Percentiles rank a stretch among this genome's conserved stretches.
These are phyloP conservation scores for Seladonia tumulorum DNA, from an alignment of 2,888 invertebrate genomes.

Conservation along the genomic window DNA sequence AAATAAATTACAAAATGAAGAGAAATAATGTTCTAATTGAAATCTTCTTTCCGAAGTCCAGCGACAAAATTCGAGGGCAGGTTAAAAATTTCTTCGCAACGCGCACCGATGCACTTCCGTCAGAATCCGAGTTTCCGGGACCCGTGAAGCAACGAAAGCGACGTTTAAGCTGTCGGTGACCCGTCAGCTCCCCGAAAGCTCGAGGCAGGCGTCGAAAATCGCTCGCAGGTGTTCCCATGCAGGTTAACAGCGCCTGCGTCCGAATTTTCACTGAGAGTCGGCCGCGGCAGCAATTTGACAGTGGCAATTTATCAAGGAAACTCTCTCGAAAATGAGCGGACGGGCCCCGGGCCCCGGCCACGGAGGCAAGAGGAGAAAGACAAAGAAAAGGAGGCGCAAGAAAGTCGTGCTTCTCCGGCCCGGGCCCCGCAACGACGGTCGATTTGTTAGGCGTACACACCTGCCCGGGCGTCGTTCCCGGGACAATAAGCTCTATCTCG, in stretches of 20 bases:
- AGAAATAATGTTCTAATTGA: too few species aligned
- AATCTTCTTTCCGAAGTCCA: too few species aligned
- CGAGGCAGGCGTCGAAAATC: not conserved
- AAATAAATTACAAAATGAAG: too few species aligned
- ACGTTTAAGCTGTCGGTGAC: not conserved
- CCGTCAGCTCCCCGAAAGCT: not conserved
- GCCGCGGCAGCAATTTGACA: not conserved
- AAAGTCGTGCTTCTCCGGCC: conserved; percentile 43
- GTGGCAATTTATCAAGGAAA: conserved; percentile 25
- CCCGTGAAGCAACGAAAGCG: not conserved
- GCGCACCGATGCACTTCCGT: not conserved
- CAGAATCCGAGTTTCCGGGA: not conserved
- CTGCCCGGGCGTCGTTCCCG: conserved; percentile 76
- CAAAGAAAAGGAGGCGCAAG: conserved; percentile 37
- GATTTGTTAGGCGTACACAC: conserved; percentile 80
- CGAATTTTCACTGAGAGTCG: conserved; percentile 9
- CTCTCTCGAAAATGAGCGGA: conserved; percentile 11
- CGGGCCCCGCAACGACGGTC: conserved; percentile 55
- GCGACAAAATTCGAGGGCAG: too few species aligned
- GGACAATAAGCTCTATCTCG: conserved; percentile 81
- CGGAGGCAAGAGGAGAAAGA: not conserved
- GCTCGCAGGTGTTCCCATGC: conserved; percentile 19
- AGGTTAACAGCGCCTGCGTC: not conserved
- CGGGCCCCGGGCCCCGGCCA: not conserved
- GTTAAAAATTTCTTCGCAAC: too few species aligned